phyloP scores from a whole-genome alignment of 1,140 invertebrate genomes.

The Pogonomyrmex barbatus region DNA sequence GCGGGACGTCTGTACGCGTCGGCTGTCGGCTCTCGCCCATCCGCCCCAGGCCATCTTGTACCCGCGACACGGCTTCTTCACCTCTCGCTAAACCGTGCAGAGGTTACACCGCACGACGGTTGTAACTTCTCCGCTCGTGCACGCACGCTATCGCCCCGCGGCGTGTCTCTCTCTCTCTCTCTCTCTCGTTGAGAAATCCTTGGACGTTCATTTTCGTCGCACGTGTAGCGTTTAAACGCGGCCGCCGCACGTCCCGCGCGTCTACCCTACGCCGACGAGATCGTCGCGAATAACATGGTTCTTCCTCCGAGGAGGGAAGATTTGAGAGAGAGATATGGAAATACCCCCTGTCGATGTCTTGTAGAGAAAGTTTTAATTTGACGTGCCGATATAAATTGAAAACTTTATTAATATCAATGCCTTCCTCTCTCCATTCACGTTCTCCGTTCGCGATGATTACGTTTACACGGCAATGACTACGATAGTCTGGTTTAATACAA shows the following conservation, averaged over 20 bases:
- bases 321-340: neutral
- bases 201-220: constrained; percentile 39
- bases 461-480: no score
- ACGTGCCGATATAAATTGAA: neutral
- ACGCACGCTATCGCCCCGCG: constrained; percentile 13
- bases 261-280: neutral
- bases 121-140: neutral
- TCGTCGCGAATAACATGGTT: constrained; percentile 10
- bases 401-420: neutral
- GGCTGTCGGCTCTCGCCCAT: neutral
- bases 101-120: constrained; percentile 33
- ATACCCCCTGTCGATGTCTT: neutral
- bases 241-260: neutral
- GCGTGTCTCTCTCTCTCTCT: constrained; percentile 6
- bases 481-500: no score
- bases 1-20: neutral
- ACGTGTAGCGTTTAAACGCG: constrained; percentile 16
- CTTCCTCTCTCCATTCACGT: no score
- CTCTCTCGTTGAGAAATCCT: constrained; percentile 33
- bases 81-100: constrained; percentile 17
- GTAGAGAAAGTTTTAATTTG: constrained; percentile 5
- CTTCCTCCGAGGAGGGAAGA: neutral
- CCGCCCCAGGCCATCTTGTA: constrained; percentile 18
- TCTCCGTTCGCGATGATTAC: no score
- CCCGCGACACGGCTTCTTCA: constrained; percentile 26